Percentiles rank a stretch among this genome's conserved stretches.
These are phyloP conservation scores for Halocynthia roretzi DNA, from an alignment of 23 tunicate genomes.

Conservation along the genomic window DNA sequence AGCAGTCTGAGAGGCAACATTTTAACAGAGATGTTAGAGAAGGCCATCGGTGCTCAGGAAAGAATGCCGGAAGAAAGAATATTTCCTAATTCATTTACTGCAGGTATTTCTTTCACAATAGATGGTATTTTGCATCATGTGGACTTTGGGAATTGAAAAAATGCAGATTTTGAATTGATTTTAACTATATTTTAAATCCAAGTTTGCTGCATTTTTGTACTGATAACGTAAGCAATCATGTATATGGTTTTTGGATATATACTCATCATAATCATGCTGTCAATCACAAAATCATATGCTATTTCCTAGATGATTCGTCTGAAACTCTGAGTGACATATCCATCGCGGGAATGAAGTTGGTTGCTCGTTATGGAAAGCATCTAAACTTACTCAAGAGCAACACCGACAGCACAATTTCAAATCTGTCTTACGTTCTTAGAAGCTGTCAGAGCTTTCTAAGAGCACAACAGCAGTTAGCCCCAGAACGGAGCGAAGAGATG, in stretches of 20 bases:
- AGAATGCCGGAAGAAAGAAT: constrained; percentile 60
- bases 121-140: too few species aligned
- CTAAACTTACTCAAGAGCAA: constrained; percentile 61
- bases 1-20: constrained; percentile 33
- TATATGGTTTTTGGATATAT: too few species aligned
- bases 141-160: too few species aligned
- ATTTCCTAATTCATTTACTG: constrained; percentile 18
- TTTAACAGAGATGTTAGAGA: constrained; percentile 51
- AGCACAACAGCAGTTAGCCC: constrained; percentile 49
- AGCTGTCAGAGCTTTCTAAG: constrained; percentile 36
- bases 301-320: too few species aligned
- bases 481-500: constrained; percentile 16
- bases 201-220: too few species aligned
- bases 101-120: not conserved
- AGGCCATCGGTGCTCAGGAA: constrained; percentile 48
- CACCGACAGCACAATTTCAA: constrained; percentile 41
- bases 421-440: constrained; percentile 41
- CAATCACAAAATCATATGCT: too few species aligned
- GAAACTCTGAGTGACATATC: not conserved
- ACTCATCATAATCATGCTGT: too few species aligned
- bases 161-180: too few species aligned
- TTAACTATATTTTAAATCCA: too few species aligned
- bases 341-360: constrained; percentile 62
- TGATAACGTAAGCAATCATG: too few species aligned
- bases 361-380: constrained; percentile 72